Base-by-base conservation (phyloP, 1,140 invertebrate species). In the Cydia fagiglandana region DNA sequence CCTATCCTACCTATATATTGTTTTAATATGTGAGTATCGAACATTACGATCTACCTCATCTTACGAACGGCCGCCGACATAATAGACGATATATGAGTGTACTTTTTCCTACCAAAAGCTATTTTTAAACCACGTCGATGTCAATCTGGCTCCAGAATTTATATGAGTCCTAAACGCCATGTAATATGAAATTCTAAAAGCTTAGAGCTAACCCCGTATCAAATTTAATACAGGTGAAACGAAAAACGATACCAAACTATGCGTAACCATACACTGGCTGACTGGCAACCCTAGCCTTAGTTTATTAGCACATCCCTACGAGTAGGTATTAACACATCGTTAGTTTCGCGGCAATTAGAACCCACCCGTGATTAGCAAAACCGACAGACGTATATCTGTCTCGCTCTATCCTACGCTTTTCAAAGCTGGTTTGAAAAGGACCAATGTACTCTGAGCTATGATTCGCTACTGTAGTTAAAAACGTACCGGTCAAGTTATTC, bases 311-410 rank as follows among this genome's bases (percentile, higher is more conserved):
- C 56, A 61, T 61, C 20, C 17, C 56, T 61, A 24, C 24, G 24
- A 24, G 56, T 61, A 61, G 17, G 56, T 61, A 61, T 61, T 61
- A 61, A 61, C 56, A 61, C 56, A 61, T 61, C 56, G 56, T 61
- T 61, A 61, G 56, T 61, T 61, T 24, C 56, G 56, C 56, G 20
- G 56, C 56, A 61, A 61, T 61, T 61, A 61, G 56, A 53, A 61
- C 20, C 56, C 56, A 61, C 20, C 56, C 56, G 56, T 61, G 56
- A 61, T 61, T 61, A 61, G 56, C 20, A 24, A 61, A 24, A 61
- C 20, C 56, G 20, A 24, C 56, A 24, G 9, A 61, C 56, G 20
- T 61, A n/a, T 61, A 24, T 20, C 20, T 61, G 24, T 24, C 56
- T n/a, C 20, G 17, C 56, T 61, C 20, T 61, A 61, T 12, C 56